Evolutionary conservation across 2,888 invertebrate genomes (phyloP).

Genomic region (Colletes collaris): DNA sequence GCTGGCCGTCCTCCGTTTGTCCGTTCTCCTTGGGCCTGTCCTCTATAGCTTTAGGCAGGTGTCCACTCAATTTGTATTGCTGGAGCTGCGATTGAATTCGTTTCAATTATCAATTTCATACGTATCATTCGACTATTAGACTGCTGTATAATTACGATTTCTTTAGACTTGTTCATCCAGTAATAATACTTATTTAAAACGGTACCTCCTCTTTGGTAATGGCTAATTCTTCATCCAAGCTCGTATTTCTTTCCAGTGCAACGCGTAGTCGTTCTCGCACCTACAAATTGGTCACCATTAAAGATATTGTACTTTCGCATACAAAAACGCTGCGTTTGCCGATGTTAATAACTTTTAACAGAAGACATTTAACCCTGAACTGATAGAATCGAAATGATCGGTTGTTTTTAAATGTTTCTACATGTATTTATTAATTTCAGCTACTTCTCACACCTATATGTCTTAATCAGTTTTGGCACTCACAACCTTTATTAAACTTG

Average conservation of each 20-base stretch:
- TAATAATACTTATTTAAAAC: background rate
- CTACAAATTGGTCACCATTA: slow-evolving; percentile 83
- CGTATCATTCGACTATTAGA: too few relatives aligned
- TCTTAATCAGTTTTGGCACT: too few relatives aligned
- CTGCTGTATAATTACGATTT: background rate
- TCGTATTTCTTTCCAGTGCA: slow-evolving; percentile 97
- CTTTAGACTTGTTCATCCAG: background rate
- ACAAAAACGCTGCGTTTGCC: too few relatives aligned
- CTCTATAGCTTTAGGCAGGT: slow-evolving; percentile 85
- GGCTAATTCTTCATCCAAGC: slow-evolving; percentile 97
- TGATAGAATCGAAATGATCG: background rate
- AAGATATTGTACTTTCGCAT: background rate
- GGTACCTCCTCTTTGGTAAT: slow-evolving; percentile 97
- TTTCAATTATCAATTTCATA: background rate
- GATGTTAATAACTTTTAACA: background rate
- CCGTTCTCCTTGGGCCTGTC: slow-evolving; percentile 92
- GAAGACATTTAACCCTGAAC: background rate
- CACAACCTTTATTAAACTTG: too few relatives aligned
- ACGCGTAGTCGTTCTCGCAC: slow-evolving; percentile 98
- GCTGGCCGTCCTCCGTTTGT: slow-evolving; percentile 87
- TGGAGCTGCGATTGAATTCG: slow-evolving; percentile 86
- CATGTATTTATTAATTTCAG: too few relatives aligned
- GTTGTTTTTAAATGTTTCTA: too few relatives aligned
- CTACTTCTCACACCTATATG: too few relatives aligned
- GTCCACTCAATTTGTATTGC: slow-evolving; percentile 91